phyloP scores from a whole-genome alignment of 2,888 invertebrate genomes.

The Heliothis peltigera region DNA sequence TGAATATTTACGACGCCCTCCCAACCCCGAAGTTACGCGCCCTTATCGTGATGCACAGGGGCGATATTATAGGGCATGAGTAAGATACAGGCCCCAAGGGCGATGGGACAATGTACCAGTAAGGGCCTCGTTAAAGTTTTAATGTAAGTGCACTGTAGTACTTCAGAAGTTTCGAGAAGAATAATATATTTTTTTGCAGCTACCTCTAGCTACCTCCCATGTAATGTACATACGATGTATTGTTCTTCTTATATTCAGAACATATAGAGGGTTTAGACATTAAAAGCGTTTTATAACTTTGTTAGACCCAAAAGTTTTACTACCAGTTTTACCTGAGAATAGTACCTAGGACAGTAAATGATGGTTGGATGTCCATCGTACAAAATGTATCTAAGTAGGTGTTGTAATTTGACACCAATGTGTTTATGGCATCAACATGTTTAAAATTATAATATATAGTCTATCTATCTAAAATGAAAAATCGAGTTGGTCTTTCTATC shows the following conservation, averaged over 20 bases:
- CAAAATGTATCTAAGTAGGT: no score
- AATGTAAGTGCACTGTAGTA: conserved; percentile 37
- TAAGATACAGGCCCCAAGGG: conserved; percentile 58
- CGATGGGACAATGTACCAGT: conserved; percentile 50
- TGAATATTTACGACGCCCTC: conserved; percentile 73
- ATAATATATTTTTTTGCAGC: conserved; percentile 7
- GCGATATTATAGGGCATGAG: conserved; percentile 65
- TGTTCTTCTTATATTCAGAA: neutral
- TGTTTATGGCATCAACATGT: no score
- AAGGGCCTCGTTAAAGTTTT: conserved; percentile 57
- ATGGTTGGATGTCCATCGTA: neutral
- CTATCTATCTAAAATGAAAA: no score
- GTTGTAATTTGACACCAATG: no score
- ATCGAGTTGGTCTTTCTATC: no score
- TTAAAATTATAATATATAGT: no score
- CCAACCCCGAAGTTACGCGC: conserved; percentile 58
- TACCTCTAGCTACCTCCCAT: neutral
- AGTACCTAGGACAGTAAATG: neutral
- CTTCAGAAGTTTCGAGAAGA: conserved; percentile 7
- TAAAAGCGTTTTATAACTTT: neutral
- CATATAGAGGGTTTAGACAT: neutral
- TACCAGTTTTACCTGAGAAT: neutral
- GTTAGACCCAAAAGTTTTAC: neutral
- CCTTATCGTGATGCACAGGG: conserved; percentile 72
- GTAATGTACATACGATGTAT: no score